Evolutionary conservation across 2,113 vertebrate species (phyloP).

Genomic region (Cyanoramphus novaezelandiae): DNA sequence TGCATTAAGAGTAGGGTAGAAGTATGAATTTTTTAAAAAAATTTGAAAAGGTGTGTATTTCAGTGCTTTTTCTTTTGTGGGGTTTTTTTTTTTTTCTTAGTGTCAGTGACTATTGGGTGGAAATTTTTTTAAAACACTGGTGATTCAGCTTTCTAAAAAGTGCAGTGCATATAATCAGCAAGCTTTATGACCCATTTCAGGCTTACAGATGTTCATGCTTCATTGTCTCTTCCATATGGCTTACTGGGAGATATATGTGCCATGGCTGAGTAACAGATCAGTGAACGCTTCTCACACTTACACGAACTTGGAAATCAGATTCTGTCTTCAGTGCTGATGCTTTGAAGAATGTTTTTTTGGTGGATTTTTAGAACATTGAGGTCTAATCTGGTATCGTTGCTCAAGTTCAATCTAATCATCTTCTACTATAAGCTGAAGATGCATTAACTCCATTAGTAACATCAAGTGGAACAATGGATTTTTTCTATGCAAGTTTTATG

Average conservation of each 20-base stretch:
- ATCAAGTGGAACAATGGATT: too few species aligned
- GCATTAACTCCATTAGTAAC: neutral
- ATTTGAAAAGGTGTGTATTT: neutral
- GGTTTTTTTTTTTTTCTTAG: neutral
- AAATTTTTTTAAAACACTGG: neutral
- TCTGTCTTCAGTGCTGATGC: neutral
- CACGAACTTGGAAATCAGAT: neutral
- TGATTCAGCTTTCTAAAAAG: neutral
- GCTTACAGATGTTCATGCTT: neutral
- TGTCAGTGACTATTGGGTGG: neutral
- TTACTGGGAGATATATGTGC: neutral
- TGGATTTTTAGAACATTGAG: neutral
- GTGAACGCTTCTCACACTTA: neutral
- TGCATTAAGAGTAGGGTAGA: neutral
- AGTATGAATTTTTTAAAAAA: neutral
- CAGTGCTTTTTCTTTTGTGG: neutral
- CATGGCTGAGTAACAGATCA: neutral
- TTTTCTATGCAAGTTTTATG: neutral
- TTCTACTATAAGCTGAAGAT: neutral
- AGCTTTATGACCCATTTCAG: neutral
- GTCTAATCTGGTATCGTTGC: neutral
- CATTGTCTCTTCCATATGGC: neutral
- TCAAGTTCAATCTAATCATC: neutral
- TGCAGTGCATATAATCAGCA: neutral
- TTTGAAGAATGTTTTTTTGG: neutral